Conservation (phyloP, 2,113 vertebrate genomes). For the Chauna torquata region DNA sequence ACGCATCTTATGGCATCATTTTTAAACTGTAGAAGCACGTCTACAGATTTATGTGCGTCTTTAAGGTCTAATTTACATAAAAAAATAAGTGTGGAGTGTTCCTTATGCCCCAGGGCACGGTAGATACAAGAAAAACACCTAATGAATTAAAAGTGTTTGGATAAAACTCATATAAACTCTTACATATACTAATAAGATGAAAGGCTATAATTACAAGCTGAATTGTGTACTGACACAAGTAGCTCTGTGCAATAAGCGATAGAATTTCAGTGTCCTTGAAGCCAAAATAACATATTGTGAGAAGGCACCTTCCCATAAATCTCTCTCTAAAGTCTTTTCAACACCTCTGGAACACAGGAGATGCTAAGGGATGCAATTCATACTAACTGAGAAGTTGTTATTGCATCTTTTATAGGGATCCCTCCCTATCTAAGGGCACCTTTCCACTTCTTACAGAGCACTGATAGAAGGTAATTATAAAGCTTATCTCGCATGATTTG, state of each 20-base stretch:
- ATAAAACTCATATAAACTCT: constrained; percentile 21
- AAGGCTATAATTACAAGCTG: constrained; percentile 21
- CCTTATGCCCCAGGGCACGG: not conserved
- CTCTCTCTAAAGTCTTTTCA: not conserved
- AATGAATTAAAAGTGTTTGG: constrained; percentile 36
- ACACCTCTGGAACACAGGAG: not conserved
- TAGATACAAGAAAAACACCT: constrained; percentile 2
- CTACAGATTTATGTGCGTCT: constrained; percentile 15
- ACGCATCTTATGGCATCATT: not conserved
- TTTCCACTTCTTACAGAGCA: not conserved
- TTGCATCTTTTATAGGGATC: constrained; percentile 9
- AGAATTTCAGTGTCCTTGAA: constrained; percentile 28
- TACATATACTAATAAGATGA: constrained; percentile 47
- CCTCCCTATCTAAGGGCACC: not conserved
- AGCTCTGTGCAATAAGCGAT: not conserved
- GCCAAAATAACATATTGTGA: not conserved
- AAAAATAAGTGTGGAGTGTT: not conserved
- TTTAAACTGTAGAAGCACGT: constrained; percentile 4
- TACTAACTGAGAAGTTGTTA: too few species aligned
- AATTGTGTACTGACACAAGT: not conserved
- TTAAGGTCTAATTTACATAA: constrained; percentile 55
- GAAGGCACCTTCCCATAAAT: not conserved
- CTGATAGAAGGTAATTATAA: not conserved
- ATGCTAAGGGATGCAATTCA: not conserved
- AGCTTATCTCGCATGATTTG: not conserved